Percentiles rank a stretch among this genome's conserved stretches.
phyloP scores from a whole-genome alignment of 1,140 invertebrate species.

The Aphelenchoides avenae region DNA sequence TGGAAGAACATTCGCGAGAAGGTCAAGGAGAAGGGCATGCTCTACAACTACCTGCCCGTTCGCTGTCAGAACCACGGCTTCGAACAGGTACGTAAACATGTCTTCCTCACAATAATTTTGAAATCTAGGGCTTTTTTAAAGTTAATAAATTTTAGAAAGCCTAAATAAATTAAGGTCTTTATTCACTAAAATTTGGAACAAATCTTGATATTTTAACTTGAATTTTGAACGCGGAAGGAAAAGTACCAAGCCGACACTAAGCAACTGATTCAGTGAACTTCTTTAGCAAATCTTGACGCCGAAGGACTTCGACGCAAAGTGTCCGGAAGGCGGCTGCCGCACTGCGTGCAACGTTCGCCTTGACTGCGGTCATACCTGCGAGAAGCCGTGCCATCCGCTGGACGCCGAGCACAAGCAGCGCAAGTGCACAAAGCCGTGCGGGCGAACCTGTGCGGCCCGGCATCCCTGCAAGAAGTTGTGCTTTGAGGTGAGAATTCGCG shows the following conservation, averaged over 20 bases:
- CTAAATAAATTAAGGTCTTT: too few relatives aligned
- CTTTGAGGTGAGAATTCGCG: constrained; percentile 13
- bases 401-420: constrained; percentile 10
- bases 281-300: constrained; percentile 14
- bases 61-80: constrained; percentile 61
- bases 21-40: constrained; percentile 36
- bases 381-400: constrained; percentile 19
- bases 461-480: constrained; percentile 37
- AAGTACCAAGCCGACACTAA: too few relatives aligned
- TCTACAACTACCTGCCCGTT: constrained; percentile 51
- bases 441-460: too few relatives aligned
- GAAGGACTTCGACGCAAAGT: constrained; percentile 30
- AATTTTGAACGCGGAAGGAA: too few relatives aligned
- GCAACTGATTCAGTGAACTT: too few relatives aligned
- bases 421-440: constrained; percentile 17
- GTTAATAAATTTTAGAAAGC: too few relatives aligned
- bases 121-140: too few relatives aligned
- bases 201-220: too few relatives aligned
- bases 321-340: constrained; percentile 26
- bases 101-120: too few relatives aligned
- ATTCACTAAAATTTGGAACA: too few relatives aligned
- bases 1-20: constrained; percentile 60
- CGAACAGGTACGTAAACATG: constrained; percentile 29
- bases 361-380: constrained; percentile 28
- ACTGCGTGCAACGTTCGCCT: constrained; percentile 17